Evolutionary conservation across 2,888 invertebrate species (phyloP).

Genomic region (Augiades crinisus): DNA sequence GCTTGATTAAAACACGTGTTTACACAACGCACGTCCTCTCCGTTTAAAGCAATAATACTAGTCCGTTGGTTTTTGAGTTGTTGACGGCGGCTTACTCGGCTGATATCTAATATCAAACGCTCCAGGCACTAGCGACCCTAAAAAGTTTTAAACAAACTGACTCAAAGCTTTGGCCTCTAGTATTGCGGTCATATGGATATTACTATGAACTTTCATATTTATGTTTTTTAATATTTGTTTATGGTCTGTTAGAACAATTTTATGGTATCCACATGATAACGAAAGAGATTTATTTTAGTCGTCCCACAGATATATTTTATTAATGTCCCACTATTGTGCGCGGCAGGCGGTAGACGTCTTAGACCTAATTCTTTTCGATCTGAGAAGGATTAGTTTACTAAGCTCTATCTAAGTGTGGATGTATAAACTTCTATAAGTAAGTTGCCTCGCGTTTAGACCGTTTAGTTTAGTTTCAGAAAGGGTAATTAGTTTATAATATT

Average conservation of each 20-base stretch:
- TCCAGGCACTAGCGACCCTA: constrained; percentile 11
- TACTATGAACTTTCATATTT: background rate
- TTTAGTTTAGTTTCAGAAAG: no score
- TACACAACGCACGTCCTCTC: constrained; percentile 72
- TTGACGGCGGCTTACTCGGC: constrained; percentile 23
- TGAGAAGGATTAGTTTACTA: no score
- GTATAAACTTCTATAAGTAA: no score
- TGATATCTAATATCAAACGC: constrained; percentile 26
- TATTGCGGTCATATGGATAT: background rate
- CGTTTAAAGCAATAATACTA: constrained; percentile 61
- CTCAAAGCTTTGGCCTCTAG: constrained; percentile 7
- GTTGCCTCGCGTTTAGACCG: no score
- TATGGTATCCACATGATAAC: background rate
- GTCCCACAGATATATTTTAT: no score
- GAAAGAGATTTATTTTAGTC: no score
- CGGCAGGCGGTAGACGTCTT: no score
- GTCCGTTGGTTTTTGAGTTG: constrained; percentile 32
- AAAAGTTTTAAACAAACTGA: constrained; percentile 18
- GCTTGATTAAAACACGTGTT: constrained; percentile 81
- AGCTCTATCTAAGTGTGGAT: no score
- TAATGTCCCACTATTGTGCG: no score
- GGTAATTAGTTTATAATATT: no score
- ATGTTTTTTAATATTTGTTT: background rate
- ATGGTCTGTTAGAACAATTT: background rate
- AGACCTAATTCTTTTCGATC: no score